A percentile compares a stretch with the other conserved stretches of the same genome.
Evolutionary conservation across 1,140 invertebrate species (phyloP).

Genomic region (Solenopsis invicta): DNA sequence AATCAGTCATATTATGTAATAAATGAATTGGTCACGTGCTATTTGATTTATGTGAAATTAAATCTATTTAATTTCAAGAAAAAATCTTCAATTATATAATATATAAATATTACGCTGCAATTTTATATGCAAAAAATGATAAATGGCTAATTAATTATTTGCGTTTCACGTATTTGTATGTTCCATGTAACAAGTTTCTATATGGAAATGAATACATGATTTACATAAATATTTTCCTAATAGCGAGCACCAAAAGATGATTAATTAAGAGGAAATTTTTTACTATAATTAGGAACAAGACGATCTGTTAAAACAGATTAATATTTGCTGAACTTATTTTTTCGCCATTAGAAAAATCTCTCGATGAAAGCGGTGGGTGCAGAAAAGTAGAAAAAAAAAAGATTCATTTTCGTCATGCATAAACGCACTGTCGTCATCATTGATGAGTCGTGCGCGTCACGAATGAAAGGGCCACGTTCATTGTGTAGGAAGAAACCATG

Average conservation of each 20-base stretch:
- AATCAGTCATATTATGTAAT: not conserved
- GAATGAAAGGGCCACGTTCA: conserved; percentile 17
- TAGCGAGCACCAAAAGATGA: not conserved
- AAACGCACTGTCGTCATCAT: not conserved
- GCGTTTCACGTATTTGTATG: not conserved
- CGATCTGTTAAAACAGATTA: conserved; percentile 55
- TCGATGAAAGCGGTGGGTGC: not conserved
- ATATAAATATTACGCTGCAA: not conserved
- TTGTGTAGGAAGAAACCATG: conserved; percentile 57
- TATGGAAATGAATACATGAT: not conserved
- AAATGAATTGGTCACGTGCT: not conserved
- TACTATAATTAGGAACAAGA: conserved; percentile 58
- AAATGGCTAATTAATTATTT: not conserved
- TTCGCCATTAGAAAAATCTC: conserved; percentile 42
- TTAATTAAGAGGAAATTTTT: conserved; percentile 49
- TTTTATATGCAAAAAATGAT: not conserved
- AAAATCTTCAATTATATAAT: not conserved
- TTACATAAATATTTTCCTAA: not conserved
- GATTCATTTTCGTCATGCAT: not conserved
- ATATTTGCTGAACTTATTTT: conserved; percentile 9
- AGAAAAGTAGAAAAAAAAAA: not conserved
- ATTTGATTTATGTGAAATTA: not conserved
- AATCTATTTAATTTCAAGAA: not conserved
- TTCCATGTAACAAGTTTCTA: not conserved
- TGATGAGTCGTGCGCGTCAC: not conserved